These are phyloP conservation scores for Melanotaenia maccullochi DNA, from an alignment of 2,797 vertebrate species.

Conservation along the genomic window DNA sequence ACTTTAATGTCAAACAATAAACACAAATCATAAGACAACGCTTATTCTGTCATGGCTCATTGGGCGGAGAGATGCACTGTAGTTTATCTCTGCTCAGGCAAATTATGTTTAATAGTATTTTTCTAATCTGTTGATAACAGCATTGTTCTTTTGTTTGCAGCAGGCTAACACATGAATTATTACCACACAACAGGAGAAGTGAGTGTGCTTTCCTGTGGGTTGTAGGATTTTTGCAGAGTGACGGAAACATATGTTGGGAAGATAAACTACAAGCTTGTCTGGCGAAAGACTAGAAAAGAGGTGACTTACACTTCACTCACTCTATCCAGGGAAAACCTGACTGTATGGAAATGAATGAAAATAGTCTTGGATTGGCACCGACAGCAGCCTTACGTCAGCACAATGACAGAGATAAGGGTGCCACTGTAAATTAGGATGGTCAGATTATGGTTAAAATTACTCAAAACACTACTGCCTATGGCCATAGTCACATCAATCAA, in stretches of 20 bases:
- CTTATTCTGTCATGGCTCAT: conserved; percentile 50
- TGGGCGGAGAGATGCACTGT: conserved; percentile 26
- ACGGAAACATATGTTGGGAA: conserved; percentile 50
- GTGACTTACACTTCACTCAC: conserved; percentile 46
- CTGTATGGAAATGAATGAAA: conserved; percentile 64
- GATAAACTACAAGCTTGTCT: conserved; percentile 38
- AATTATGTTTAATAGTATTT: conserved; percentile 54
- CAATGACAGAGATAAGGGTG: conserved; percentile 45
- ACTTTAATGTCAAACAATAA: conserved; percentile 51
- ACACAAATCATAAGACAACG: conserved; percentile 36
- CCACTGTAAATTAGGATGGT: conserved; percentile 61
- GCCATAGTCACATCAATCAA: conserved; percentile 64
- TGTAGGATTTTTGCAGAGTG: conserved; percentile 35
- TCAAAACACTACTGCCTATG: conserved; percentile 38
- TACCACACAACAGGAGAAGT: conserved; percentile 9
- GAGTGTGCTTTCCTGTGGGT: conserved; percentile 1
- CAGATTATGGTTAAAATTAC: conserved; percentile 58
- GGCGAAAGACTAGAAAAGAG: conserved; percentile 46
- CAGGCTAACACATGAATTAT: conserved; percentile 51
- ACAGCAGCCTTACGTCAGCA: conserved; percentile 67
- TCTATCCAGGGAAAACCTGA: conserved; percentile 3
- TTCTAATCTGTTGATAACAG: conserved; percentile 45
- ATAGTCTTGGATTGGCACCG: conserved; percentile 56
- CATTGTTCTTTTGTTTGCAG: conserved; percentile 13
- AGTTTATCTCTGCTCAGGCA: conserved; percentile 44